phyloP scores from a whole-genome alignment of 1,140 invertebrate genomes.

The Drosophila virilis region DNA sequence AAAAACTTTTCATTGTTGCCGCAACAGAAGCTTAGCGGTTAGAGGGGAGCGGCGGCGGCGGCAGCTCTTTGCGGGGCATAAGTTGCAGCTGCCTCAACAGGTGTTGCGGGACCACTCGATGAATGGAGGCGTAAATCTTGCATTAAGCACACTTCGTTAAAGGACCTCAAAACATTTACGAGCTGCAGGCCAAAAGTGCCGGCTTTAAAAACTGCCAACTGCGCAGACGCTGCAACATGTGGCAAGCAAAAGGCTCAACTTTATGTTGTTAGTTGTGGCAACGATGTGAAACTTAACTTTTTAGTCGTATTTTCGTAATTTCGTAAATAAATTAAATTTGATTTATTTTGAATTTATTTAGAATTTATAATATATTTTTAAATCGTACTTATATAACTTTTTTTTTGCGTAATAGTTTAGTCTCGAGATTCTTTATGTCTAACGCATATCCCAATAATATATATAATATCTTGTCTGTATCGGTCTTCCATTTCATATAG shows the following conservation, averaged over 20 bases:
- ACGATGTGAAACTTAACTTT: too few species aligned
- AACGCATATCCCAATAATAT: too few species aligned
- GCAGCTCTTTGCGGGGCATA: background rate
- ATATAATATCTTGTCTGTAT: too few species aligned
- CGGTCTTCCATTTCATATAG: too few species aligned
- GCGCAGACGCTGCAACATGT: constrained; percentile 74
- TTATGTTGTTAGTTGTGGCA: background rate
- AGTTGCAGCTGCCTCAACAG: constrained; percentile 52
- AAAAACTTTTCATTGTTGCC: constrained; percentile 63
- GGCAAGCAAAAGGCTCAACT: background rate
- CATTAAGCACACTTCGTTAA: constrained; percentile 57
- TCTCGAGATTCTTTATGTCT: too few species aligned
- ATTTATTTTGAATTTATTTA: too few species aligned
- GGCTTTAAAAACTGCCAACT: constrained; percentile 5
- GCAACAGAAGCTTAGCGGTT: constrained; percentile 1
- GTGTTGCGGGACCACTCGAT: constrained; percentile 69
- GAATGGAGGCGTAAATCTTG: constrained; percentile 79
- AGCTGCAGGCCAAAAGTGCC: constrained; percentile 15
- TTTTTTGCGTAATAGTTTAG: too few species aligned
- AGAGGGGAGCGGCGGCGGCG: background rate
- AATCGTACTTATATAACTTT: too few species aligned
- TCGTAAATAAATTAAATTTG: too few species aligned
- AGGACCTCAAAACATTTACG: constrained; percentile 50
- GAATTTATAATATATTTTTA: too few species aligned
- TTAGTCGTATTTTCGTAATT: too few species aligned